Base-by-base conservation (phyloP, 30 jellyfish, hydroid and myxozoan species). In the Pseudorhiza aurosa region DNA sequence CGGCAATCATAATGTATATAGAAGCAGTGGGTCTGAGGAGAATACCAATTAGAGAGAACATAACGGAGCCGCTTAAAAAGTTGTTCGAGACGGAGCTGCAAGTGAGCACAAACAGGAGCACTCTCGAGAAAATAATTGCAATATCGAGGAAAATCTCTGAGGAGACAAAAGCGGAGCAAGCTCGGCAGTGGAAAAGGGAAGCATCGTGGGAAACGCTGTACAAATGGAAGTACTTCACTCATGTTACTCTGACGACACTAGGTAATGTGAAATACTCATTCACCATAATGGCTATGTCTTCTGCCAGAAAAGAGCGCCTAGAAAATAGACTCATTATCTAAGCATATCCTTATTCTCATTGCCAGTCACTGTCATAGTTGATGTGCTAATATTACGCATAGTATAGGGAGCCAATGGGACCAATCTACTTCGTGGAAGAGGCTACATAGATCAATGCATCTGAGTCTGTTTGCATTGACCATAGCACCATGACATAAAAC, bases 211-310 rank as follows among this genome's bases (percentile, higher is more conserved):
- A 39, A 33, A 74, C 87, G 36, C 14, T 74, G 50, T 74, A 74
- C 47, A 74, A 74, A 42, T 74, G 87, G 87, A 55, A 77, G 36
- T 74, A 74, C 17, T 74, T 74, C 77, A 74, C 87, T 18, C 87
- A 74, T 44, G 57, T 44, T 12, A 74, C 87, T 14, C 65, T 74
- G 11, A 74, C 87, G 9, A 74, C 87, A 24, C 77, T 74, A 0
- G 87, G 87, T 74, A 12, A n/a, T n/a, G n/a, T n/a, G n/a, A n/a
- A n/a, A n/a, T n/a, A n/a, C n/a, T n/a, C n/a, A n/a, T n/a, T n/a
- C n/a, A n/a, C n/a, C n/a, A n/a, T n/a, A n/a, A n/a, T n/a, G n/a
- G n/a, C n/a, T n/a, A n/a, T n/a, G n/a, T n/a, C n/a, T n/a, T n/a
- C n/a, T n/a, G n/a, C n/a, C n/a, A n/a, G n/a, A n/a, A n/a, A n/a